Conservation (phyloP, 2,113 vertebrate species). For the Coreoperca whiteheadi region DNA sequence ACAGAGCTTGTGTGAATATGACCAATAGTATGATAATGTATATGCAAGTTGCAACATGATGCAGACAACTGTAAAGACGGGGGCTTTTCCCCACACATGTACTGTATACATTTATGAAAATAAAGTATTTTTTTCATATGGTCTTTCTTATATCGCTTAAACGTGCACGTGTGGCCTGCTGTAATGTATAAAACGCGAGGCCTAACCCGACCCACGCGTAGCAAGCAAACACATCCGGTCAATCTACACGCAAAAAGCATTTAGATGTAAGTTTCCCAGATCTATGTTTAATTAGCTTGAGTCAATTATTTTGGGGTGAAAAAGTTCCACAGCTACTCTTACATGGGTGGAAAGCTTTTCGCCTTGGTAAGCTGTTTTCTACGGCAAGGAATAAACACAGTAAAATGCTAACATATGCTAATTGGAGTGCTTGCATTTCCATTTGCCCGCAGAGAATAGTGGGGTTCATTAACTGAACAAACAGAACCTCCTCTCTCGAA, state of each 20-base stretch:
- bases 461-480: constrained; percentile 85
- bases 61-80: constrained; percentile 65
- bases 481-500: constrained; percentile 81
- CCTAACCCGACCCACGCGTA: background rate
- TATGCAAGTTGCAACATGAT: constrained; percentile 74
- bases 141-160: constrained; percentile 6
- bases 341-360: constrained; percentile 69
- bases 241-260: constrained; percentile 32
- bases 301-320: constrained; percentile 72
- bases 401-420: constrained; percentile 85
- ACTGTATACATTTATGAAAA: constrained; percentile 83
- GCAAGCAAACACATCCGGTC: background rate
- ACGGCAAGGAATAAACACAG: constrained; percentile 75
- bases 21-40: constrained; percentile 70
- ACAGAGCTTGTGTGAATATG: constrained; percentile 72
- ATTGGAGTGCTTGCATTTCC: constrained; percentile 81
- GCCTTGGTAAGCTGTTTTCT: constrained; percentile 76
- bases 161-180: background rate
- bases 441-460: constrained; percentile 82
- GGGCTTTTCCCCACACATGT: constrained; percentile 62
- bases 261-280: constrained; percentile 50
- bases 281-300: constrained; percentile 64
- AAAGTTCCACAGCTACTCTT: constrained; percentile 66
- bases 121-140: constrained; percentile 85
- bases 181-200: background rate